These are phyloP conservation scores for Gracilinanus agilis DNA, from an alignment of 2,113 vertebrate genomes.

Conservation along the genomic window DNA sequence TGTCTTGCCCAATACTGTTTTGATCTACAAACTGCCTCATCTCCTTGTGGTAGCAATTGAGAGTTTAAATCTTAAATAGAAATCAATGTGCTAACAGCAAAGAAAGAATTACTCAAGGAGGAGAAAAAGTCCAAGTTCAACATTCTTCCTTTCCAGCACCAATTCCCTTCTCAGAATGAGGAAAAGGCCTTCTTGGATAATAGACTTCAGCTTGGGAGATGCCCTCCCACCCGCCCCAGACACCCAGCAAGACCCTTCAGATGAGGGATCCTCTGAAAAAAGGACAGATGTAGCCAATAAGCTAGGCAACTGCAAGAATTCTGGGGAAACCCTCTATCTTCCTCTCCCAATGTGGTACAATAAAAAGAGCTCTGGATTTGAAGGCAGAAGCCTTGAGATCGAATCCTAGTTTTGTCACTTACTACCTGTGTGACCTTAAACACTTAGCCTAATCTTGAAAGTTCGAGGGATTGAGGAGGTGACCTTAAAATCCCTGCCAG, in stretches of 20 bases:
- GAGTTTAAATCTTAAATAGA: background rate
- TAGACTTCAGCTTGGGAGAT: background rate
- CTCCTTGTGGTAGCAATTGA: background rate
- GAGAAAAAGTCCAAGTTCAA: background rate
- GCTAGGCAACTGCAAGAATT: background rate
- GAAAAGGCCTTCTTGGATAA: background rate
- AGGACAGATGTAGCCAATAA: background rate
- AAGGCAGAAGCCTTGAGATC: background rate
- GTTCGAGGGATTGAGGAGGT: no score
- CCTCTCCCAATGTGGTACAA: background rate
- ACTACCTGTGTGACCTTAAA: background rate
- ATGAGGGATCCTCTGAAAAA: background rate
- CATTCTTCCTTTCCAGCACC: background rate
- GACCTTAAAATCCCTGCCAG: no score
- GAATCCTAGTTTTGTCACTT: background rate
- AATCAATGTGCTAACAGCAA: background rate
- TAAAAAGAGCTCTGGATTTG: background rate
- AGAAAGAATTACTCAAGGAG: background rate
- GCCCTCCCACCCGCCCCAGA: background rate
- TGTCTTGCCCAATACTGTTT: background rate
- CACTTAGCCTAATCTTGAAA: constrained; percentile 78
- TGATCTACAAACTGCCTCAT: background rate
- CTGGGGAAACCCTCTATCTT: background rate
- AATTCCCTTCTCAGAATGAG: background rate
- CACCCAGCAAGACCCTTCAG: background rate